Evolutionary conservation across 1,140 invertebrate genomes (phyloP), one percentile per base, ranked within the genome.

Genomic region (Drosophila subpulchrella): DNA sequence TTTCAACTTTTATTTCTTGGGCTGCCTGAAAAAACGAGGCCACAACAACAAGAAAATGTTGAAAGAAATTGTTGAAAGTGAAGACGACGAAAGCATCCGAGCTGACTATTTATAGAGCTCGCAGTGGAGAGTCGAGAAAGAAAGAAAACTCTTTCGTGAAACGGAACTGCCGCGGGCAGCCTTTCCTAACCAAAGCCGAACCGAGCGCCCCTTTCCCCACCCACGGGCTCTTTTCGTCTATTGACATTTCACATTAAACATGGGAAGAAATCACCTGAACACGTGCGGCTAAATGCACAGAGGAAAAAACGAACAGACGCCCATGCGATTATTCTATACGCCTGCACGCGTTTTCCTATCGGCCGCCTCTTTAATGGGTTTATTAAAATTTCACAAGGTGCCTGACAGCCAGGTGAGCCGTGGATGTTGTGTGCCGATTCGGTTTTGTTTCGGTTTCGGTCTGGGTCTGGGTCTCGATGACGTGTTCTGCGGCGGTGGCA

Each of bases 371-470:
- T 68, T 78, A 85, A 78, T 75, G 56, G 74, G 51, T 44, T 75
- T 78, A 82, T 78, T 82, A 85, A 72, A 78, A 72, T 78, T 85
- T 88, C 61, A 81, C 51, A 50, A 61, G 73, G 60, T 68, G 63
- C 59, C 50, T 20, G 32, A 50, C 47, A 56, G 36, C 32, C 62
- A 68, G 50, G 55, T 36, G 55, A 74, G 71, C 54, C 51, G 53
- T 41, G 27, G 36, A 63, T 68, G 34, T 66, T 38, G 34, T 47
- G 41, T 27, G 30, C 30, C 17, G 57, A 41, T 53, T 62, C 17
- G 70, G 24, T 39, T 39, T 66, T 36, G 32, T 34, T 34, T 34
- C 32, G 41, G 47, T 38, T 41, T 60, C 51, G 46, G n/a, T 30
- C 50, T 38, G 1, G 47, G 44, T 30, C 44, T 58, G 41, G 51